phyloP scores from a whole-genome alignment of 2,888 invertebrate genomes.

The Syritta pipiens region DNA sequence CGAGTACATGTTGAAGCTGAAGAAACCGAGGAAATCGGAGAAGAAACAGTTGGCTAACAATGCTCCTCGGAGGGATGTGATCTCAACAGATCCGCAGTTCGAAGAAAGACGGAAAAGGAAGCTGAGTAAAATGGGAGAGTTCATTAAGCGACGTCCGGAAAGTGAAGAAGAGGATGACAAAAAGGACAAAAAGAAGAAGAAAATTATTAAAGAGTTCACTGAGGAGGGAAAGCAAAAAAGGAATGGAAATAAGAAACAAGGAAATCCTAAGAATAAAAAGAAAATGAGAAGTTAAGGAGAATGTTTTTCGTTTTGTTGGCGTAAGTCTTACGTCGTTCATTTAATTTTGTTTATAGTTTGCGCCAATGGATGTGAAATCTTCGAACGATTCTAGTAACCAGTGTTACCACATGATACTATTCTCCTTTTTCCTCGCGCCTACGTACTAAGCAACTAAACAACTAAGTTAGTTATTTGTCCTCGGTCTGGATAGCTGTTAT shows the following conservation, averaged over 20 bases:
- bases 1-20: conserved; percentile 91
- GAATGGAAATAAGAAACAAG: conserved; percentile 12
- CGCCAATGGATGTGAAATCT: too few relatives aligned
- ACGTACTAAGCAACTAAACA: too few relatives aligned
- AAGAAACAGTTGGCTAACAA: conserved; percentile 81
- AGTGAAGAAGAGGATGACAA: conserved; percentile 1
- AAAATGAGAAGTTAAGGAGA: too few relatives aligned
- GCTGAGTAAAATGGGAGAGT: conserved; percentile 66
- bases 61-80: conserved; percentile 84
- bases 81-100: conserved; percentile 81
- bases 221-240: conserved; percentile 9
- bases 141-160: conserved; percentile 50
- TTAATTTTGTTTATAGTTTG: too few relatives aligned
- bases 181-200: conserved; percentile 21
- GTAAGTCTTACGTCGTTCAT: too few relatives aligned
- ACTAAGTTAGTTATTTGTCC: too few relatives aligned
- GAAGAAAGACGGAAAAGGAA: conserved; percentile 78
- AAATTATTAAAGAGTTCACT: too few relatives aligned
- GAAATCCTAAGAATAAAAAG: conserved; percentile 19
- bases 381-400: too few relatives aligned
- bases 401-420: too few relatives aligned
- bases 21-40: conserved; percentile 84
- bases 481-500: too few relatives aligned
- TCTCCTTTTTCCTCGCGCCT: too few relatives aligned
- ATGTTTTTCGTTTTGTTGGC: too few relatives aligned